Conservation (phyloP, 2,113 vertebrate species). For the Hippotragus niger region DNA sequence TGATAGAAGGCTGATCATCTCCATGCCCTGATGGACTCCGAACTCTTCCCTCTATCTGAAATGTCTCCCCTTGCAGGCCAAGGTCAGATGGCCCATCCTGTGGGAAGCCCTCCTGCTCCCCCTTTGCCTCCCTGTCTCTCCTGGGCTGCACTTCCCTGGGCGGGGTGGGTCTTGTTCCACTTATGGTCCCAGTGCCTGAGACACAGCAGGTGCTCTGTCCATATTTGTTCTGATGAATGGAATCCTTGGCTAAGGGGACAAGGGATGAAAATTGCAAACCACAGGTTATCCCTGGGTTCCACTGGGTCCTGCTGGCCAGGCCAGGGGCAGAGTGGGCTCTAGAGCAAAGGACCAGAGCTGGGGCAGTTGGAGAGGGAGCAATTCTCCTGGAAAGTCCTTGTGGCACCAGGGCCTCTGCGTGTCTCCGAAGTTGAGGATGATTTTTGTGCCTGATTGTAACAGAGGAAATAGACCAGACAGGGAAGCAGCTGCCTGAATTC, state of each 20-base stretch:
- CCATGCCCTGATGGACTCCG: background rate
- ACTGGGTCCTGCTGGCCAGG: background rate
- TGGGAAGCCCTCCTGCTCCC: background rate
- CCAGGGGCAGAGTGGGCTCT: background rate
- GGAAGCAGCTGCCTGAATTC: background rate
- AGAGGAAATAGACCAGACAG: background rate
- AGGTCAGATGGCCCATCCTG: background rate
- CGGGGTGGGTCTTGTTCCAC: background rate
- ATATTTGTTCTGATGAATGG: background rate
- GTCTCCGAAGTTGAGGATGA: background rate
- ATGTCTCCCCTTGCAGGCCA: background rate
- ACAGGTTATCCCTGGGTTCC: background rate
- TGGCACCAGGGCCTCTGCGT: background rate
- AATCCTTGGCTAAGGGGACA: background rate
- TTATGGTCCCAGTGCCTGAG: background rate
- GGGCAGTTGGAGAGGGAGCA: background rate
- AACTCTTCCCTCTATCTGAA: background rate
- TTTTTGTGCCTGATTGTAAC: background rate
- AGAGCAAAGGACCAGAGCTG: background rate
- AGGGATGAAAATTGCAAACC: background rate
- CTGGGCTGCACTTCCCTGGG: background rate
- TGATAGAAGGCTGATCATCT: background rate
- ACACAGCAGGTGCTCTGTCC: background rate
- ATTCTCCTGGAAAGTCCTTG: background rate
- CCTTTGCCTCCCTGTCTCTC: background rate